Evolutionary conservation across 2,797 vertebrate species (phyloP), one percentile per base, ranked within the genome.

Genomic region (Sciaenops ocellatus): DNA sequence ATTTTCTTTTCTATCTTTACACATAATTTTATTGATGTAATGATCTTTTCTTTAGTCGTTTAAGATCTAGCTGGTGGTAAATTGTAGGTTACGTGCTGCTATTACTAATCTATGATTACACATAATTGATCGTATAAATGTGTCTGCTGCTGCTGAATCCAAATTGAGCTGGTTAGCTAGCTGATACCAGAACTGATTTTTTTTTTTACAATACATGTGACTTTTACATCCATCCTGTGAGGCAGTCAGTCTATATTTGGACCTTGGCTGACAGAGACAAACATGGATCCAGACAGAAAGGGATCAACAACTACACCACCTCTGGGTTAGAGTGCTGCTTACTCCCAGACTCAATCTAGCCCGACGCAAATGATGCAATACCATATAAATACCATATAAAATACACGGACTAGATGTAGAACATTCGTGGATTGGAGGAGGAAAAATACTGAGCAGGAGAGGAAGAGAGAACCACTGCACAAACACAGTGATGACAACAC

Each of bases 401-500:
- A 74, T 52, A 79, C 55, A 78, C 55, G 68, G 50, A 90, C 78
- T 69, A 63, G 68, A 84, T 76, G 72, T 62, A 26, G 59, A 50
- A 78, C 62, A 59, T 67, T 67, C 72, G 83, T 84, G 79, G 44
- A 78, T 17, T 74, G 73, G 73, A 84, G 84, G 51, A 80, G 65
- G 76, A 64, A 30, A 80, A 84, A 82, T 81, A 84, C 64, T 74
- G 70, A 79, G 77, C 57, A 78, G 73, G 64, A 85, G 82, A 83
- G 76, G 70, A 88, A 69, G 75, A 88, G 89, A 90, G 83, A 85
- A 80, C 89, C 92, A 94, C 91, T 87, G 90, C 90, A 95, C 91
- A 88, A 92, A 91, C 89, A 94, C 86, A 91, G 89, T 69, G 83
- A 93, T 73, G 78, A 91, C 71, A 85, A 93, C 94, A 95, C 92